phyloP scores from a whole-genome alignment of 2,797 vertebrate genomes.

The Sternarchorhynchus goeldii region DNA sequence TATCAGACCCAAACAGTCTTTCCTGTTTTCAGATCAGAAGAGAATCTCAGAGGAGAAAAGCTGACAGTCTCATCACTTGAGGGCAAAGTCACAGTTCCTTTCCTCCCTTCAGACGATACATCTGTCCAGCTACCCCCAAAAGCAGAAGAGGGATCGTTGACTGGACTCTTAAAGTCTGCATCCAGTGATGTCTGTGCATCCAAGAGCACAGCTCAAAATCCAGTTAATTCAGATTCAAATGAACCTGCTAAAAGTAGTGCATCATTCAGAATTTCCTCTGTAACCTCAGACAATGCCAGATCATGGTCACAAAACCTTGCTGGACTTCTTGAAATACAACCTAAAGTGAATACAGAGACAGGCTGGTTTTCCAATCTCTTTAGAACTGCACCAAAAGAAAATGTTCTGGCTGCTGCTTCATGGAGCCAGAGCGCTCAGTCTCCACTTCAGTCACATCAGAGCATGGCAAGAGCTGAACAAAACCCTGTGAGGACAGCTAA shows the following conservation, averaged over 20 bases:
- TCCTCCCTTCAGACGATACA: conserved; percentile 75
- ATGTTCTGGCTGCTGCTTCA: conserved; percentile 25
- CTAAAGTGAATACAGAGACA: conserved; percentile 65
- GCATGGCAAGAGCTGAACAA: conserved; percentile 47
- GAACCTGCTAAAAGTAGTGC: conserved; percentile 23
- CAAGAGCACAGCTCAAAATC: conserved; percentile 46
- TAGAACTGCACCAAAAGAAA: conserved; percentile 56
- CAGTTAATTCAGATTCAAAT: conserved; percentile 49
- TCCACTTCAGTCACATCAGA: conserved; percentile 58
- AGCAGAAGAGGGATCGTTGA: conserved; percentile 69
- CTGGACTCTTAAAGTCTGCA: conserved; percentile 72
- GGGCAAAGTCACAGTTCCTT: conserved; percentile 74
- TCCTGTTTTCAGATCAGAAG: conserved; percentile 75
- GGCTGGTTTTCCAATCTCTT: conserved; percentile 77
- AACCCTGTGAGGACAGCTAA: conserved; percentile 32
- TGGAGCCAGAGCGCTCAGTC: conserved; percentile 36
- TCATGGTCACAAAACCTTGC: conserved; percentile 35
- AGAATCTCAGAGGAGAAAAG: conserved; percentile 63
- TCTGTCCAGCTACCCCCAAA: conserved; percentile 63
- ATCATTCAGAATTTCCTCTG: conserved; percentile 33
- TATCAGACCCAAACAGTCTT: conserved; percentile 71
- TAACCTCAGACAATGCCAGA: conserved; percentile 29
- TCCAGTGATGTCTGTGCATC: conserved; percentile 67
- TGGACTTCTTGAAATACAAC: conserved; percentile 27
- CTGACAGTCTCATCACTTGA: conserved; percentile 64